Conservation (phyloP, 2,797 vertebrate genomes). For the Tiaroga cobitis region DNA sequence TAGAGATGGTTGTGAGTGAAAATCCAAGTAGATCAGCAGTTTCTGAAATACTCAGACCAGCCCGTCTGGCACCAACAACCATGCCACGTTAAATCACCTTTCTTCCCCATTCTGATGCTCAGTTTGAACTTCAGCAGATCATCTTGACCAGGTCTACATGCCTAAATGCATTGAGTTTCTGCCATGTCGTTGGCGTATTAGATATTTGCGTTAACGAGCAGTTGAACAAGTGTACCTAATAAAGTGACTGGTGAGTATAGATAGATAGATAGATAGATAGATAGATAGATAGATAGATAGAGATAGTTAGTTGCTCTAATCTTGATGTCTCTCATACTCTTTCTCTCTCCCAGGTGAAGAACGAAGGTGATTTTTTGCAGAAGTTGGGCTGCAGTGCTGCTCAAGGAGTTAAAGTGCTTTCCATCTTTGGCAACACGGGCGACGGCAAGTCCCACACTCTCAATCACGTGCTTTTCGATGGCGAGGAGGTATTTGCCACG, state of each 20-base stretch:
- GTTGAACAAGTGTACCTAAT: not conserved
- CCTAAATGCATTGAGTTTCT: not conserved
- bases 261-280: no score
- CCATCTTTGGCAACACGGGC: constrained; percentile 86
- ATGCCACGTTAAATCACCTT: not conserved
- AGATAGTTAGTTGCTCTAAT: not conserved
- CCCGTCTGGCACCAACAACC: not conserved
- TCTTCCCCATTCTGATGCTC: not conserved
- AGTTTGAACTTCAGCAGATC: not conserved
- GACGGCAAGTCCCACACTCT: constrained; percentile 88
- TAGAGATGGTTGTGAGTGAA: no score
- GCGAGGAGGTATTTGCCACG: constrained; percentile 80
- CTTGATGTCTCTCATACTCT: not conserved
- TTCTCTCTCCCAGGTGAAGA: constrained; percentile 68
- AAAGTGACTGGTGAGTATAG: not conserved
- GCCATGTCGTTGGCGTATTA: not conserved
- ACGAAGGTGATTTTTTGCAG: constrained; percentile 75
- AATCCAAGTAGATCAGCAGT: no score
- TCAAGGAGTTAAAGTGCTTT: constrained; percentile 81
- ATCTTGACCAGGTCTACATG: not conserved
- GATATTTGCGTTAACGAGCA: not conserved
- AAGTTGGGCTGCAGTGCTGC: constrained; percentile 73
- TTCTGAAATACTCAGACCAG: not conserved
- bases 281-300: not conserved
- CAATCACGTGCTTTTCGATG: constrained; percentile 81